Conservation (phyloP, 2,888 invertebrate species). For the Cataglyphis albicans region DNA sequence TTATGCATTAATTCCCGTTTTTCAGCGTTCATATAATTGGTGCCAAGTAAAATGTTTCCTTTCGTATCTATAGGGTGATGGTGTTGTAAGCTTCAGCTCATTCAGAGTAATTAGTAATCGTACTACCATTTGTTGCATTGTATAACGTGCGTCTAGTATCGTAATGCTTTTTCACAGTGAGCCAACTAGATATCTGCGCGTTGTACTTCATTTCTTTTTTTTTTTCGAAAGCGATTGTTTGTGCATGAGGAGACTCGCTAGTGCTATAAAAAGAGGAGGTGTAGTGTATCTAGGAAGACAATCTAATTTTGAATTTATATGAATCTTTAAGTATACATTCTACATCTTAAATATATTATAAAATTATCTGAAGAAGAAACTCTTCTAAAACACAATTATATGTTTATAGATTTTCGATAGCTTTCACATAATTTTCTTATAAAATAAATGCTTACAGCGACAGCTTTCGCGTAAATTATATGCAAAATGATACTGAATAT, state of each 20-base stretch:
- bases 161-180: constrained; percentile 85
- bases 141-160: constrained; percentile 73
- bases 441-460: constrained; percentile 12
- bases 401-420: not conserved
- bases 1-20: constrained; percentile 8
- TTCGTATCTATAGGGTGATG: constrained; percentile 70
- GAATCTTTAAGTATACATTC: not conserved
- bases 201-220: constrained; percentile 73
- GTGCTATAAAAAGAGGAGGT: constrained; percentile 23
- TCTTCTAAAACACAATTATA: constrained; percentile 15
- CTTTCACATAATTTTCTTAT: not conserved
- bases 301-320: constrained; percentile 29
- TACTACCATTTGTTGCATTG: constrained; percentile 69
- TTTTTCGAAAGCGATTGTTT: constrained; percentile 68
- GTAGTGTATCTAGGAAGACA: constrained; percentile 20
- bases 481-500: not conserved
- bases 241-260: constrained; percentile 69
- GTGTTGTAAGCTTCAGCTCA: constrained; percentile 71
- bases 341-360: not conserved
- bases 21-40: constrained; percentile 19
- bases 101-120: constrained; percentile 70
- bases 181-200: constrained; percentile 78
- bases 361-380: not conserved
- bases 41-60: constrained; percentile 54
- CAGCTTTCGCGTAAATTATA: not conserved